A percentile compares a stretch with the other conserved stretches of the same genome.
Evolutionary conservation across 2,797 vertebrate genomes (phyloP).

Genomic region (Liparis tanakae): DNA sequence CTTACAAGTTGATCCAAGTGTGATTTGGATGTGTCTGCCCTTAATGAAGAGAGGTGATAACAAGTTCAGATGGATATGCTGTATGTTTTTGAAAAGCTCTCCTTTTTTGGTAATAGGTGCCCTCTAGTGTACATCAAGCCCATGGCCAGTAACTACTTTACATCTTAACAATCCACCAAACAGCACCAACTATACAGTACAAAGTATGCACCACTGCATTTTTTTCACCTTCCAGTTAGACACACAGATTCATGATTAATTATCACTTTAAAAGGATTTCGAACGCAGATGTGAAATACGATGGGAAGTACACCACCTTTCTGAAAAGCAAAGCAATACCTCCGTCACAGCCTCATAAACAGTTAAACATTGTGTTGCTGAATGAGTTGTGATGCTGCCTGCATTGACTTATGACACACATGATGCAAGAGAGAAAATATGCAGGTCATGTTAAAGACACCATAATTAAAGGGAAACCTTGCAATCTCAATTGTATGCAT

Average conservation of each 20-base stretch:
- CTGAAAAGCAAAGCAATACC: constrained; percentile 55
- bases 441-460: constrained; percentile 26
- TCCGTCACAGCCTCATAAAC: constrained; percentile 49
- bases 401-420: constrained; percentile 40
- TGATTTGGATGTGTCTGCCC: constrained; percentile 16
- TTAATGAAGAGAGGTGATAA: constrained; percentile 28
- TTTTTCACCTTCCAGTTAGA: constrained; percentile 48
- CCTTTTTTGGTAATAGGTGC: constrained; percentile 52
- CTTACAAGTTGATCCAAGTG: constrained; percentile 27
- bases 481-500: constrained; percentile 58
- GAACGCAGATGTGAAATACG: constrained; percentile 62
- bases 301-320: constrained; percentile 62
- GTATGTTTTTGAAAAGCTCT: constrained; percentile 45
- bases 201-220: constrained; percentile 50
- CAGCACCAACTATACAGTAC: constrained; percentile 69
- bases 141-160: constrained; percentile 60
- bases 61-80: constrained; percentile 28
- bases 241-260: constrained; percentile 57
- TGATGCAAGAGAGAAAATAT: constrained; percentile 13
- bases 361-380: constrained; percentile 17
- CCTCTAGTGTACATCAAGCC: constrained; percentile 68
- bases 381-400: constrained; percentile 22
- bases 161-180: constrained; percentile 73
- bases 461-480: constrained; percentile 53
- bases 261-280: constrained; percentile 50